Evolutionary conservation across 1,140 invertebrate species (phyloP), one percentile per base, ranked within the genome.

Genomic region (Drosophila pandora): DNA sequence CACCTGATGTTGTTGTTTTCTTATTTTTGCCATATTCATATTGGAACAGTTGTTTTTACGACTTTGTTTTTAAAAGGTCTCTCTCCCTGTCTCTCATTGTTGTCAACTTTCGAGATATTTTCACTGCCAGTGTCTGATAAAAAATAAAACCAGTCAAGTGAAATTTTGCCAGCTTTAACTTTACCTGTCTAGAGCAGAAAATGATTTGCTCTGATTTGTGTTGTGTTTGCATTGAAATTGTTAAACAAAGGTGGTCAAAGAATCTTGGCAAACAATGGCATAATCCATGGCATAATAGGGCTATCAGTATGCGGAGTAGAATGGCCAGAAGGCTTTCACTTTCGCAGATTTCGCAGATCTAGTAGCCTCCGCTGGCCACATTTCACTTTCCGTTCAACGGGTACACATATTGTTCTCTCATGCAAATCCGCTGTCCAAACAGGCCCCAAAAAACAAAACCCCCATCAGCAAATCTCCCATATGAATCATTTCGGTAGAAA

Each of bases 401-500:
- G 5, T 17, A 49, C 34, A 43, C 13, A 23, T 39, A 77, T 84
- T 83, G 81, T 84, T 85, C 81, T 85, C 72, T 49, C 49, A 87
- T 85, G 82, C 74, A 82, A 85, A 85, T 85, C 39, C 9, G 55
- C 7, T 63, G 63, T 56, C 23, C 30, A 39, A 61, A 34, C 34
- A 52, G 56, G 28, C 56, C 56, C 25, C 50, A 59, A 43, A 43
- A 50, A 77, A 69, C 41, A 62, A 55, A 74, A 25, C 23, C 32
- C n/a, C 41, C 41, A 43, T 34, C 62, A 67, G 41, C 43, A 10
- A 48, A 79, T 78, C 79, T 77, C 60, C 56, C 74, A 79, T 72
- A 64, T 87, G 83, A 87, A 79, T 87, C 83, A 87, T 87, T 88
- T 85, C 75, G 61, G 71, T 85, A 76, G 78, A 85, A 85, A 83